Base-by-base conservation (phyloP, 1,140 invertebrate genomes). In the Metopolophium dirhodum region DNA sequence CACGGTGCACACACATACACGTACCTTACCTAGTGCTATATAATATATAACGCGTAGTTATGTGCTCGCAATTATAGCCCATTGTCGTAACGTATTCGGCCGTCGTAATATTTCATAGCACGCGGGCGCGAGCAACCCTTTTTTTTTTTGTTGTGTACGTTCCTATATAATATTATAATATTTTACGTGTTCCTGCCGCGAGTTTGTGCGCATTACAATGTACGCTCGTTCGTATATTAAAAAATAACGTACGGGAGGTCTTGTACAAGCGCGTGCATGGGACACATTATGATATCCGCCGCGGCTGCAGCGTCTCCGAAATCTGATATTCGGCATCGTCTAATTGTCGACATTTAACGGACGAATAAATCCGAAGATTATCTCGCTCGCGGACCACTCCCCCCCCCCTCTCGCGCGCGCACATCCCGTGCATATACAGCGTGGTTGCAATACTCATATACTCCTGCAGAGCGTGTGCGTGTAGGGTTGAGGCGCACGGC, bases 51-150 rank as follows among this genome's bases (percentile, higher is more conserved):
- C 30, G 61, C 7, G 8, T 26, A 77, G 61, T 77, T n/a, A 18
- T 77, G 83, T 37, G 47, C 35, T 54, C 91, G 91, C 91, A 93
- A 93, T 93, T 93, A 93, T 54, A 57, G 20, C 91, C 49, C 82
- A 93, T 93, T 93, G 91, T 92, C 91, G 91, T 86, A 45, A 93
- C 91, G 91, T 86, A 51, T 92, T 92, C 77, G 91, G 47, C 82
- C 91, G 91, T 92, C 91, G 91, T 85, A 92, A 92, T 92, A 92
- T 92, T 92, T 92, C 91, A 92, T 85, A 51, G 47, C 77, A 92
- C 91, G 91, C 91, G 91, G 45, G 47, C 90, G 23, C 89, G 87
- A 30, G 87, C 68, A 92, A 92, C 91, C 91, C 91, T 92, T 92
- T 85, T 47, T 77, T 35, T 61, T 2, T n/a, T n/a, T n/a, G n/a